Base-by-base conservation (phyloP, 1,140 invertebrate species). In the Bilobella aurantiaca region DNA sequence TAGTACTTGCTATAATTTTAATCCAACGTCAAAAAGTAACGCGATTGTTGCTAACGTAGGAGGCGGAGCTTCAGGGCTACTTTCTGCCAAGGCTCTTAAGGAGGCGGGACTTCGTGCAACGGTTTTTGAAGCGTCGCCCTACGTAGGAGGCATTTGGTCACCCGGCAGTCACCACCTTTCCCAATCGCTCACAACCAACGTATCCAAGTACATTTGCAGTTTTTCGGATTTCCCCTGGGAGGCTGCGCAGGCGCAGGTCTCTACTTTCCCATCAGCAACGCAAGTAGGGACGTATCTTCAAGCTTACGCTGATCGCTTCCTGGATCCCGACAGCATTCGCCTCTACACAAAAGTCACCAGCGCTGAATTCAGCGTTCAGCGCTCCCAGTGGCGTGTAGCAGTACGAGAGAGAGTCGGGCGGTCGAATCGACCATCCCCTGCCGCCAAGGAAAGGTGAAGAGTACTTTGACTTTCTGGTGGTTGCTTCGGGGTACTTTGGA, bases 101-200 rank as follows among this genome's bases (percentile, higher is more conserved):
- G 57, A 58, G 27, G 30, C 29, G n/a, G 49, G 49, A 37, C 34
- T 58, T 25, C 18, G 21, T 32, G 18, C 62, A 3, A 23, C 21
- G n/a, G 32, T 63, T 21, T 63, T 63, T 23, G 62, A 63, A 49
- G 34, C 53, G 28, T 8, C 37, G 3, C 3, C 14, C 2, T 14
- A 49, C 25, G 23, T 63, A 16, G 62, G 62, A 49, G 62, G 62
- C 3, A 3, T 63, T 8, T 63, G 62, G 62, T 56, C 53, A 14
- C 62, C 62, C 5, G 18, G 5, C 12, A 49, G 21, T 49, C 23
- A 30, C 5, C 25, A 18, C 8, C 23, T 56, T n/a, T 29, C 21
- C 14, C 23, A 49, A 5, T 25, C 62, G 8, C 8, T 63, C 42
- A 16, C 53, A 2, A 53, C 62, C 2, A 63, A 63, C 28, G 8